phyloP scores from a whole-genome alignment of 1,140 invertebrate species.

The Aphaenogaster ashmeadi region DNA sequence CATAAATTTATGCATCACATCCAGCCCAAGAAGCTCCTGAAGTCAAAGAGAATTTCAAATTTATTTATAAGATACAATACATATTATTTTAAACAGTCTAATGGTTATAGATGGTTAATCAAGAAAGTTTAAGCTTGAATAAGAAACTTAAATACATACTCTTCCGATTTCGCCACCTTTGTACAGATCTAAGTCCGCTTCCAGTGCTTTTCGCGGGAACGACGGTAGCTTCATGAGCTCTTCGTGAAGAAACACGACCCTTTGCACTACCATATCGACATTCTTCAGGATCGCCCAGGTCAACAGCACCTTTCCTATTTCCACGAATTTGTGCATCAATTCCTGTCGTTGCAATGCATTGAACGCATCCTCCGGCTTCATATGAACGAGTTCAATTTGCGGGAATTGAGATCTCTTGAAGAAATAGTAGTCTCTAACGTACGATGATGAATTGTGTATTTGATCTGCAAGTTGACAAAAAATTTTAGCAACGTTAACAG shows the following conservation, averaged over 20 bases:
- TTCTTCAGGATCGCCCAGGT: conserved; percentile 97
- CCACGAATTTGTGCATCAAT: conserved; percentile 97
- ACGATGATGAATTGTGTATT: conserved; percentile 97
- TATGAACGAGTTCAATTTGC: conserved; percentile 97
- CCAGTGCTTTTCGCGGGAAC: conserved; percentile 98
- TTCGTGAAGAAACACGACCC: conserved; percentile 99
- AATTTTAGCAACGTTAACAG: neutral
- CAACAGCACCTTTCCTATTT: conserved; percentile 97
- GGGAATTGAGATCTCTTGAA: conserved; percentile 99
- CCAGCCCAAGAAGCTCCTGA: conserved; percentile 96
- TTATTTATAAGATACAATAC: conserved; percentile 14
- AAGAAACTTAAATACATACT: conserved; percentile 83
- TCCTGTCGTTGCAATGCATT: conserved; percentile 97
- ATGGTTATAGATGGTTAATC: neutral
- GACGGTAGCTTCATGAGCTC: conserved; percentile 99
- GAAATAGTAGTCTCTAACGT: conserved; percentile 99
- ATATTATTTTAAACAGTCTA: neutral
- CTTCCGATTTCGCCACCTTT: conserved; percentile 96
- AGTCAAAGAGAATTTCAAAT: conserved; percentile 30
- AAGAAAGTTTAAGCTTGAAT: neutral
- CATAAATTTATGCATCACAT: conserved; percentile 99
- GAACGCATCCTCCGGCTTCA: conserved; percentile 97
- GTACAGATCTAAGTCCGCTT: conserved; percentile 98
- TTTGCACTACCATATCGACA: conserved; percentile 97
- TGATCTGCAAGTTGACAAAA: conserved; percentile 90